phyloP scores from a whole-genome alignment of 2,113 vertebrate species.

The Xerus inauris region DNA sequence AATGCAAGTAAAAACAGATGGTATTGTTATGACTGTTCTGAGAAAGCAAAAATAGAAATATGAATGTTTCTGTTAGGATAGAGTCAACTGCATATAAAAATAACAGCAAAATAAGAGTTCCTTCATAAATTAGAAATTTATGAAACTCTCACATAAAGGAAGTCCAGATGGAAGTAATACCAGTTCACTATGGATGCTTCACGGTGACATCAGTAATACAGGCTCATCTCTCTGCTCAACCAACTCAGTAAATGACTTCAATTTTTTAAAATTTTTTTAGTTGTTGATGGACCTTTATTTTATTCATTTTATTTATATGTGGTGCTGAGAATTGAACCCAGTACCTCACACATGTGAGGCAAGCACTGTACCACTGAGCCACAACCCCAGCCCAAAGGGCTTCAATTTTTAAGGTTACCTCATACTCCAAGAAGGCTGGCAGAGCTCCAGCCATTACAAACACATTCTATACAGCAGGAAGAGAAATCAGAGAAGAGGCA shows the following conservation, averaged over 20 bases:
- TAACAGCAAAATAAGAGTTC: constrained; percentile 5
- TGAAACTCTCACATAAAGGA: background rate
- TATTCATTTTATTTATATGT: too few species aligned
- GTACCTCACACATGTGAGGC: too few species aligned
- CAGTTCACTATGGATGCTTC: background rate
- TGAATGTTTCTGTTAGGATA: background rate
- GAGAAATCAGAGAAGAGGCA: background rate
- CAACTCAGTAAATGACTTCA: background rate
- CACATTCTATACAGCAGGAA: background rate
- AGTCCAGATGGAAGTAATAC: background rate
- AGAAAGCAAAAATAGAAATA: constrained; percentile 9
- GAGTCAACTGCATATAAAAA: background rate
- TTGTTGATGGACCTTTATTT: too few species aligned
- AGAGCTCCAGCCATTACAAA: background rate
- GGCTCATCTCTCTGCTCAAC: background rate
- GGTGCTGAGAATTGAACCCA: too few species aligned
- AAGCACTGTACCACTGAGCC: too few species aligned
- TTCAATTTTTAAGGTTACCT: constrained; percentile 1
- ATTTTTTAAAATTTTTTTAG: too few species aligned
- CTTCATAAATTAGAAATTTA: background rate
- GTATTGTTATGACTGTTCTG: background rate
- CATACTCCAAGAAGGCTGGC: background rate
- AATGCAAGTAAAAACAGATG: constrained; percentile 37
- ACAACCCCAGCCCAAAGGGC: too few species aligned
- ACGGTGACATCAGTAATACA: background rate